These are phyloP conservation scores for Panthera leo DNA, from an alignment of 2,113 vertebrate species.

Conservation along the genomic window DNA sequence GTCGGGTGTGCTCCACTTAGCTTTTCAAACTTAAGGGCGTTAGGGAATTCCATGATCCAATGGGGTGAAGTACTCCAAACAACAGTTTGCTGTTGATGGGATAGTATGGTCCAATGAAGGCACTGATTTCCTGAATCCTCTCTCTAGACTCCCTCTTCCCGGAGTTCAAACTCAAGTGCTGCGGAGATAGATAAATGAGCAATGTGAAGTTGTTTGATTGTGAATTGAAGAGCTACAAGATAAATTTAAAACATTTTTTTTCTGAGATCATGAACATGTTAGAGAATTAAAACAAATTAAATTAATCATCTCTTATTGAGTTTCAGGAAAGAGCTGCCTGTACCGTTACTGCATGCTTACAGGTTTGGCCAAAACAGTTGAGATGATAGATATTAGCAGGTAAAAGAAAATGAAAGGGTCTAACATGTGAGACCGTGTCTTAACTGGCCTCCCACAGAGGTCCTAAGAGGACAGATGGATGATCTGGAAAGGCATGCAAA, in stretches of 20 bases:
- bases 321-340: background rate
- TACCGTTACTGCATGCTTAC: background rate
- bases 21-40: background rate
- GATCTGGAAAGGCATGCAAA: background rate
- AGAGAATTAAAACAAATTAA: slow-evolving; percentile 8
- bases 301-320: background rate
- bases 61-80: background rate
- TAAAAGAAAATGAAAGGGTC: background rate
- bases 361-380: background rate
- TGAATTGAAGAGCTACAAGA: background rate
- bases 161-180: background rate
- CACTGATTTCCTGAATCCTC: background rate
- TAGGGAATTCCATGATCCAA: background rate
- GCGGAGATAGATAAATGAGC: background rate
- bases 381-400: background rate
- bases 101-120: background rate
- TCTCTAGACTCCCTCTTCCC: background rate
- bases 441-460: background rate
- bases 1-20: background rate
- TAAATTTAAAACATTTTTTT: background rate
- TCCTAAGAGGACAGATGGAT: background rate
- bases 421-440: background rate
- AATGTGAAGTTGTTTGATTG: background rate
- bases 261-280: background rate
- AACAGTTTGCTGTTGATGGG: background rate